Conservation (phyloP, 2,113 vertebrate genomes). For the Galeopterus variegatus region DNA sequence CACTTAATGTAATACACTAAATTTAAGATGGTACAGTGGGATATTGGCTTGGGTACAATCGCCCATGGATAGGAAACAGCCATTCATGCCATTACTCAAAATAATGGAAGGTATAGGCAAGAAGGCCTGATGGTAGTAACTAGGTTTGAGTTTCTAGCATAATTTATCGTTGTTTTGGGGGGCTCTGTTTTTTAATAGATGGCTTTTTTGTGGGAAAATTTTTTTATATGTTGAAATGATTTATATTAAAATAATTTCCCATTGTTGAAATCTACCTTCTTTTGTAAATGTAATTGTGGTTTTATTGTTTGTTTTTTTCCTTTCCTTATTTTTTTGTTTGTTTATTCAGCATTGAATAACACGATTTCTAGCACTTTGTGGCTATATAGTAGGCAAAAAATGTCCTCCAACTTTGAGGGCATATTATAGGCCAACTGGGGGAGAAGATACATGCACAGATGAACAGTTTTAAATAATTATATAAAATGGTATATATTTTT, state of each 20-base stretch:
- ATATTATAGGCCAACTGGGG: not conserved
- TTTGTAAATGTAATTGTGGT: not conserved
- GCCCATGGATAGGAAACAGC: not conserved
- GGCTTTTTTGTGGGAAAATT: not conserved
- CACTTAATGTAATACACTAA: not conserved
- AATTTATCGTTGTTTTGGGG: not conserved
- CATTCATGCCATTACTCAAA: not conserved
- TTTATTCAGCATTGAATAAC: not conserved
- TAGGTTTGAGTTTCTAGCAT: not conserved
- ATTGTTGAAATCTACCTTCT: not conserved
- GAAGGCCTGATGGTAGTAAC: not conserved
- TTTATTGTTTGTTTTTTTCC: not conserved
- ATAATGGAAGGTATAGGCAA: not conserved
- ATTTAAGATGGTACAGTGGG: not conserved
- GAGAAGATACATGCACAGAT: not conserved
- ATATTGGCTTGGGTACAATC: not conserved
- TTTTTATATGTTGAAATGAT: conserved; percentile 3
- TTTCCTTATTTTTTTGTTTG: not conserved
- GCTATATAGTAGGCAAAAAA: not conserved
- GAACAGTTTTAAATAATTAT: not conserved
- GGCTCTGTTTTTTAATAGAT: not conserved
- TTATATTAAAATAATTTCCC: not conserved
- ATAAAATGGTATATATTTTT: not conserved
- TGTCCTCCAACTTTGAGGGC: not conserved
- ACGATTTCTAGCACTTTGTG: not conserved